Evolutionary conservation across 2,888 invertebrate genomes (phyloP).

Genomic region (Lucinisca nassula): DNA sequence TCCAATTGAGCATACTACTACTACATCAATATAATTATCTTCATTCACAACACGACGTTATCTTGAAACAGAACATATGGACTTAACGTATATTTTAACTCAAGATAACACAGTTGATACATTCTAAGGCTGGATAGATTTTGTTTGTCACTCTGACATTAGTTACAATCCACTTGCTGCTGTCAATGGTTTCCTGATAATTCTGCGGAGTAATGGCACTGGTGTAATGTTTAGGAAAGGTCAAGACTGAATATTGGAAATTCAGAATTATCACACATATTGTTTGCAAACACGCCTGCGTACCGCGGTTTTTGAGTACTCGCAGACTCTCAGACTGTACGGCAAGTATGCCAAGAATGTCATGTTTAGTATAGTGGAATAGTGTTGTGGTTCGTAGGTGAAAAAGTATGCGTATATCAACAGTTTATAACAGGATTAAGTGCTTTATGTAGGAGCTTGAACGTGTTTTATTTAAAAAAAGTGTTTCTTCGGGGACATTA

Average conservation of each 20-base stretch:
- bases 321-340: not conserved
- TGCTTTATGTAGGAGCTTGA: too few species aligned
- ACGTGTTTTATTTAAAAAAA: too few species aligned
- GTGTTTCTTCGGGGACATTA: too few species aligned
- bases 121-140: not conserved
- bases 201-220: not conserved
- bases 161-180: not conserved
- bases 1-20: not conserved
- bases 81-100: not conserved
- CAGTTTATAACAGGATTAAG: too few species aligned
- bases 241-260: constrained; percentile 2
- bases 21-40: constrained; percentile 7
- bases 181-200: not conserved
- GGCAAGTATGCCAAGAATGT: not conserved
- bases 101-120: not conserved
- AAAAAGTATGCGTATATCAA: too few species aligned
- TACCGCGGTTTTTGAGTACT: not conserved
- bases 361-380: not conserved
- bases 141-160: not conserved
- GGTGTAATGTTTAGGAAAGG: not conserved
- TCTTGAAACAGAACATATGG: constrained; percentile 5
- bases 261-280: not conserved
- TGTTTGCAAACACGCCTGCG: not conserved
- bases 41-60: constrained; percentile 7
- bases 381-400: not conserved